Evolutionary conservation across 2,113 vertebrate species (phyloP).

Genomic region (Phycodurus eques): DNA sequence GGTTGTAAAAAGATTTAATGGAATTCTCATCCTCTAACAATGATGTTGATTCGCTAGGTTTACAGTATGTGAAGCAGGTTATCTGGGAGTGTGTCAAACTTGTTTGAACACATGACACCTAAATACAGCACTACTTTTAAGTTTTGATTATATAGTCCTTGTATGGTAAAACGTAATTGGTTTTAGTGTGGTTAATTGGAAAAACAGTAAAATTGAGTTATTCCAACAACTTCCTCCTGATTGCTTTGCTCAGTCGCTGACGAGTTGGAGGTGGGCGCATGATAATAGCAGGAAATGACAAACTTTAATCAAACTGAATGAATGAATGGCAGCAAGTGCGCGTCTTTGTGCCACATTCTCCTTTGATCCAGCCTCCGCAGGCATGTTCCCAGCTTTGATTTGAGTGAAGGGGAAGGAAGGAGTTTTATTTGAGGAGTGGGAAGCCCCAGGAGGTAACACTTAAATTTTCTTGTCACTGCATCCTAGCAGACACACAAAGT

Average conservation of each 20-base stretch:
- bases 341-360: slow-evolving; percentile 50
- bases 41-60: not conserved
- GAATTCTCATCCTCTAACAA: not conserved
- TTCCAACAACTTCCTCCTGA: slow-evolving; percentile 59
- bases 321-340: slow-evolving; percentile 59
- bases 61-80: slow-evolving; percentile 11
- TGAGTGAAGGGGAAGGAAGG: slow-evolving; percentile 53
- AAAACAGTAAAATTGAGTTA: slow-evolving; percentile 49
- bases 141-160: slow-evolving; percentile 47
- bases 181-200: slow-evolving; percentile 42
- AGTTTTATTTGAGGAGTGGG: slow-evolving; percentile 64
- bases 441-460: slow-evolving; percentile 71
- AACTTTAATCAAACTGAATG: slow-evolving; percentile 65
- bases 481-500: slow-evolving; percentile 60
- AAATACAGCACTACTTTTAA: slow-evolving; percentile 34
- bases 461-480: slow-evolving; percentile 60
- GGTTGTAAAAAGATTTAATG: not conserved
- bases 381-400: slow-evolving; percentile 65
- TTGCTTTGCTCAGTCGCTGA: slow-evolving; percentile 40
- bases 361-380: slow-evolving; percentile 68
- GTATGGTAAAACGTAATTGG: slow-evolving; percentile 35
- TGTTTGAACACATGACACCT: slow-evolving; percentile 17
- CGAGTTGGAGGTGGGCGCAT: slow-evolving; percentile 47
- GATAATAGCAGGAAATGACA: slow-evolving; percentile 72
- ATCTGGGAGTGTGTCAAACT: slow-evolving; percentile 15